Conservation (phyloP, 2,888 invertebrate genomes). For the Andrena marginata region DNA sequence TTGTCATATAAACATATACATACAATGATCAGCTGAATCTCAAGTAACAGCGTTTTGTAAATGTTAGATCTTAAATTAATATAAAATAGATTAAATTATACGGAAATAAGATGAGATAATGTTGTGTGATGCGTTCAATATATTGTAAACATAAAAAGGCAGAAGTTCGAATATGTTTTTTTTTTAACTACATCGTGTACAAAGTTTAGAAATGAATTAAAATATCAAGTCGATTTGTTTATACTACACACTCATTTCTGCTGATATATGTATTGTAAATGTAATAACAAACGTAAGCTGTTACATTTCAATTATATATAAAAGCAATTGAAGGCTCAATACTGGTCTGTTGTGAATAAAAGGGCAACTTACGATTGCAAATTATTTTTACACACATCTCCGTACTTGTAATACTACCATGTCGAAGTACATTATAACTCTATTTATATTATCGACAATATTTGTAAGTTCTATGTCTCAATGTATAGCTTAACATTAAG, state of each 20-base stretch:
- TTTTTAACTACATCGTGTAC: slow-evolving; percentile 18
- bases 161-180: slow-evolving; percentile 2
- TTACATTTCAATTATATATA: slow-evolving; percentile 17
- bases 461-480: slow-evolving; percentile 1
- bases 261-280: slow-evolving; percentile 14
- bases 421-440: slow-evolving; percentile 29
- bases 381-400: slow-evolving; percentile 26
- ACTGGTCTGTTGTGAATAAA: slow-evolving; percentile 41
- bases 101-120: slow-evolving; percentile 25
- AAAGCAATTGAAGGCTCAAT: slow-evolving; percentile 44
- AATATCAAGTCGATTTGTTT: slow-evolving; percentile 24
- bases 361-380: slow-evolving; percentile 31
- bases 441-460: slow-evolving; percentile 30
- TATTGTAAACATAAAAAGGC: slow-evolving; percentile 19
- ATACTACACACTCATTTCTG: slow-evolving; percentile 29
- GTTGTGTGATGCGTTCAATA: slow-evolving; percentile 19
- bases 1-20: slow-evolving; percentile 53
- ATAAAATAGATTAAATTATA: slow-evolving; percentile 24
- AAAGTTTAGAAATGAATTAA: slow-evolving; percentile 39
- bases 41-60: slow-evolving; percentile 25
- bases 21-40: slow-evolving; percentile 43
- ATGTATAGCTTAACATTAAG: slow-evolving; percentile 12
- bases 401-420: slow-evolving; percentile 19
- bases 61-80: slow-evolving; percentile 28
- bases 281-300: slow-evolving; percentile 36